Evolutionary conservation across 2,888 invertebrate genomes (phyloP).

Genomic region (Gryllus longicercus): DNA sequence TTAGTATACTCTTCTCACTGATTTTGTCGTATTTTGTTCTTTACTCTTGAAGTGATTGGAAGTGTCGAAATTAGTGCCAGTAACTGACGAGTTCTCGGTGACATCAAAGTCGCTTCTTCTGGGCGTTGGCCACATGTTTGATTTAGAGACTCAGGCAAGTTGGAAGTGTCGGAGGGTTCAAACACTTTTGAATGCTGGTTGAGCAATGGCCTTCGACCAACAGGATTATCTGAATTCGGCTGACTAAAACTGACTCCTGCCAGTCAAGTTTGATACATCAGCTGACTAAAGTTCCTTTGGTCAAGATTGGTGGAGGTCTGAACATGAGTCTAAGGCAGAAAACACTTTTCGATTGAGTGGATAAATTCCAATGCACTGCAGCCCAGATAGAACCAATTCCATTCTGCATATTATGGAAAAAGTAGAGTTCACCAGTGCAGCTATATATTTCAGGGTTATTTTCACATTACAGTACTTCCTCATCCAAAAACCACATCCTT

Average conservation of each 20-base stretch:
- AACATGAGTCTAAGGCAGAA: conserved; percentile 12
- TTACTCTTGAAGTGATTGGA: too few species aligned
- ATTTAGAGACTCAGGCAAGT: neutral
- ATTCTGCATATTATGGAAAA: conserved; percentile 20
- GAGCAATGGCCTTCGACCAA: neutral
- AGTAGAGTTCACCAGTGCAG: neutral
- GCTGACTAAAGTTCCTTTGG: neutral
- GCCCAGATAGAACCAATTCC: neutral
- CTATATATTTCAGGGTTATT: neutral
- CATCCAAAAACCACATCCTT: conserved; percentile 22
- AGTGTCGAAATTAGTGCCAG: too few species aligned
- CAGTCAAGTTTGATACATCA: neutral
- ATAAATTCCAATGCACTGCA: conserved; percentile 22
- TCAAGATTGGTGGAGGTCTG: neutral
- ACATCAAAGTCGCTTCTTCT: neutral
- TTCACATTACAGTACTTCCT: neutral
- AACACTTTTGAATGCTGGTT: neutral
- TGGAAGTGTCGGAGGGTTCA: neutral
- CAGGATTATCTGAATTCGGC: neutral
- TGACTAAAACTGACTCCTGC: neutral
- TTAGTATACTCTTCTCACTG: neutral
- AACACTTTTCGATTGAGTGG: conserved; percentile 11
- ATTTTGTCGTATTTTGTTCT: neutral
- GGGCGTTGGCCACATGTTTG: neutral
- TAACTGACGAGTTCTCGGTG: neutral